Base-by-base conservation (phyloP, 2,797 vertebrate genomes). In the Vespertilio murinus region DNA sequence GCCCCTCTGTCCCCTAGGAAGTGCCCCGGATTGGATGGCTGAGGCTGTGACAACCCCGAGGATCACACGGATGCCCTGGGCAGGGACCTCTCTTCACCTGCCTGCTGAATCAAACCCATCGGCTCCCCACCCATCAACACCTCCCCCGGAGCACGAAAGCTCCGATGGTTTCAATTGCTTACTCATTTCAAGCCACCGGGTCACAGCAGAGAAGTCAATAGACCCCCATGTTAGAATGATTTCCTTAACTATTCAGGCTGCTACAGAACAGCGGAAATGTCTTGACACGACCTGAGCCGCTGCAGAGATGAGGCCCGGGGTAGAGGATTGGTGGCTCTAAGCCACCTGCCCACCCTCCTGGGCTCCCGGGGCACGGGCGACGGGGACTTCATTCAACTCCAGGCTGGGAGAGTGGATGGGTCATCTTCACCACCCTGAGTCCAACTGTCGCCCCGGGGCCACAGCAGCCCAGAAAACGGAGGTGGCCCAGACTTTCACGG, bases 181-280 rank as follows among this genome's bases (percentile, higher is more conserved):
- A 97, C 97, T 97, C 96, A 97, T 97, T 96, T 97, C 47, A 73
- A 97, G 94, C 92, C 89, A 95, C 90, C 65, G 91, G 92, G 82
- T 95, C 94, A 64, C 3, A 90, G 89, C 74, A 93, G 88, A 56
- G 90, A 96, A 96, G 95, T 96, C 97, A 96, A 95, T 83, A 96
- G 92, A 80, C 75, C 7, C 7, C 74, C 56, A 45, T 64, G 89
- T 97, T 82, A 92, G 97, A 96, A 95, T 78, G 45, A 95, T 89
- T 96, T 93, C 94, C 89, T 96, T 94, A 93, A 96, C 97, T 96
- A 97, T 95, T 96, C 95, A 95, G 96, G 73, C n/a, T 87, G 95
- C 42, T 69, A 79, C 91, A 95, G 73, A 59, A 65, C 86, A 38
- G 30, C 42, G 83, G 83, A 65, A 86, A 33, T 61, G 61, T 12